Evolutionary conservation across 2,797 vertebrate genomes (phyloP).

Genomic region (Erpetoichthys calabaricus): DNA sequence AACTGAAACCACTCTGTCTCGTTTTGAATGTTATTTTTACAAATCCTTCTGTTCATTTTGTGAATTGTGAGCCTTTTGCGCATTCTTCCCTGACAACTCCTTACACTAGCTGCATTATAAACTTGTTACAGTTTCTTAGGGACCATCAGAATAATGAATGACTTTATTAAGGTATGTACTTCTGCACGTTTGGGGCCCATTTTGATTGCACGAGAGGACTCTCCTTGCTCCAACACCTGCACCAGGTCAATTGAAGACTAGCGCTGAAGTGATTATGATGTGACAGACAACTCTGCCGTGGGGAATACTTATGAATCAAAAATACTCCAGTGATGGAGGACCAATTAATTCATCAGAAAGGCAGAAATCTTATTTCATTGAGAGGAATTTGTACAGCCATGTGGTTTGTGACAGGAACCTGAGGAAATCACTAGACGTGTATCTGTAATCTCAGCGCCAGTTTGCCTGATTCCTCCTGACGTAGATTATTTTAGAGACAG

Average conservation of each 20-base stretch:
- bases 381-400: slow-evolving; percentile 9
- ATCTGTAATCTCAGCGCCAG: slow-evolving; percentile 11
- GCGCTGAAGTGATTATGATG: slow-evolving; percentile 23
- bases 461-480: slow-evolving; percentile 23
- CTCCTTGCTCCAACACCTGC: slow-evolving; percentile 20
- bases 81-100: no score
- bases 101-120: neutral
- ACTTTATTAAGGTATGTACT: slow-evolving; percentile 25
- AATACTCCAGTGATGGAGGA: slow-evolving; percentile 17
- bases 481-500: slow-evolving; percentile 29
- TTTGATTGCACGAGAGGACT: slow-evolving; percentile 26
- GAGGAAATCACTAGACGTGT: slow-evolving; percentile 26
- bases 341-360: slow-evolving; percentile 32
- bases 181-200: slow-evolving; percentile 14
- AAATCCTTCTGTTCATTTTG: no score
- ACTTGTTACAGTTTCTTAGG: neutral
- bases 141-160: slow-evolving; percentile 7
- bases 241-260: slow-evolving; percentile 33
- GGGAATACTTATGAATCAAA: slow-evolving; percentile 26
- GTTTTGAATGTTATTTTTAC: no score
- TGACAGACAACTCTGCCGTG: slow-evolving; percentile 32
- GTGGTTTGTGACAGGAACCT: slow-evolving; percentile 18
- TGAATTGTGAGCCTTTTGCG: no score
- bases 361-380: slow-evolving; percentile 14
- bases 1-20: no score